Conservation (phyloP, 2,113 vertebrate genomes). For the Siphamia tubifer region DNA sequence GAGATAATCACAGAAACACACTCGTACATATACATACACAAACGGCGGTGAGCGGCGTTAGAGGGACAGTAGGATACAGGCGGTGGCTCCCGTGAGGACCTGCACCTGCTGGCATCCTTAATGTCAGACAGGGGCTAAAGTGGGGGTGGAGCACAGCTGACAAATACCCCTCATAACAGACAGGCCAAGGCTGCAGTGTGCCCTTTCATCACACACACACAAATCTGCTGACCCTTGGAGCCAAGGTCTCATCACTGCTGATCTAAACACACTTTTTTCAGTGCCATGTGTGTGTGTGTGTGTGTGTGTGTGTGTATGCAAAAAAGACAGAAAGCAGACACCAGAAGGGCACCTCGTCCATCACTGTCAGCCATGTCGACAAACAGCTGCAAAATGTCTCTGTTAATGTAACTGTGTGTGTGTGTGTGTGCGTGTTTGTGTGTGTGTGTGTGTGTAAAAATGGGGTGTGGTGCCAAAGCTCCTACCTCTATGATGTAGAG, state of each 20-base stretch:
- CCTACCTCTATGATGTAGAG: constrained; percentile 98
- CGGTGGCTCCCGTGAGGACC: constrained; percentile 32
- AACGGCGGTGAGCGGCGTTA: neutral
- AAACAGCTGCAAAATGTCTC: constrained; percentile 81
- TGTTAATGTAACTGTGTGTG: constrained; percentile 65
- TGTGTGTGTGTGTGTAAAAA: constrained; percentile 30
- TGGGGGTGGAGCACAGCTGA: constrained; percentile 68
- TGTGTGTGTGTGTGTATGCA: constrained; percentile 40
- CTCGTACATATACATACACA: constrained; percentile 25
- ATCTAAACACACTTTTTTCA: constrained; percentile 49
- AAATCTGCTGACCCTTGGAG: constrained; percentile 41
- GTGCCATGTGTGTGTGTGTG: constrained; percentile 29
- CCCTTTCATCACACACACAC: constrained; percentile 18
- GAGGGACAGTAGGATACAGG: constrained; percentile 10
- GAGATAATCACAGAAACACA: constrained; percentile 56
- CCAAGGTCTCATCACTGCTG: constrained; percentile 53
- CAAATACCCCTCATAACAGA: constrained; percentile 61
- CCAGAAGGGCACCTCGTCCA: constrained; percentile 75
- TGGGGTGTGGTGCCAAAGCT: constrained; percentile 6
- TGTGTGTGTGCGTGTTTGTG: constrained; percentile 43
- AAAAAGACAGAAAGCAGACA: constrained; percentile 79
- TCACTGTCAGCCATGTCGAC: constrained; percentile 77
- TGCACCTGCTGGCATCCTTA: constrained; percentile 80
- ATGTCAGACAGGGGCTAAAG: constrained; percentile 37
- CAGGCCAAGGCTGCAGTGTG: constrained; percentile 26